A percentile compares a stretch with the other conserved stretches of the same genome.
Evolutionary conservation across 2,888 invertebrate genomes (phyloP).

Genomic region (Drosophila leonis): DNA sequence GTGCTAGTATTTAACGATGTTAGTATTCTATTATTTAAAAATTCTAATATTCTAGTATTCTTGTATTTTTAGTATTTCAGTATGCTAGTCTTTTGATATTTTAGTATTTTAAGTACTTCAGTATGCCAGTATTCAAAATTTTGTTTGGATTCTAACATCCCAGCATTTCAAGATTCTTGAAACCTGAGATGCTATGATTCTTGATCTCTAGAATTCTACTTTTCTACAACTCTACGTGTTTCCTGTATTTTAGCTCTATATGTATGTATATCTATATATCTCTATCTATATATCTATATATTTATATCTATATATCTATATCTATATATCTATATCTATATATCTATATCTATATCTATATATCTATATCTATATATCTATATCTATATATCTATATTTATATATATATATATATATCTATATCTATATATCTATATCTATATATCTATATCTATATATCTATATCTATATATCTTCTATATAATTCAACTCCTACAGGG

Average conservation of each 20-base stretch:
- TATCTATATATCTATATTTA: background rate
- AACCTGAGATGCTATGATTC: background rate
- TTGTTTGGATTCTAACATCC: background rate
- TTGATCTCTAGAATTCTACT: too few relatives aligned
- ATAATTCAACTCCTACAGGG: conserved; percentile 4
- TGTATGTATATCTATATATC: background rate
- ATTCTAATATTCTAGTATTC: too few relatives aligned
- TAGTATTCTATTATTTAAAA: too few relatives aligned
- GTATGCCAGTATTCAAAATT: too few relatives aligned
- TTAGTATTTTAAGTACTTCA: too few relatives aligned
- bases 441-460: background rate
- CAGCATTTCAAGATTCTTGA: background rate
- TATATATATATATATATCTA: background rate
- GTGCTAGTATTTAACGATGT: too few relatives aligned
- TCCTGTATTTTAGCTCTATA: too few relatives aligned
- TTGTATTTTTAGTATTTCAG: too few relatives aligned
- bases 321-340: background rate
- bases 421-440: background rate
- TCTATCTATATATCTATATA: background rate
- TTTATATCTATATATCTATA: background rate
- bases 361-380: background rate
- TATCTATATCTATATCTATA: background rate
- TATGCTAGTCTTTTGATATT: too few relatives aligned
- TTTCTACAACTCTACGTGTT: too few relatives aligned
- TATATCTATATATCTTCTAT: background rate